Percentiles rank a stretch among this genome's conserved stretches.
phyloP scores from a whole-genome alignment of 2,797 vertebrate genomes.

The Phaenicophaeus curvirostris region DNA sequence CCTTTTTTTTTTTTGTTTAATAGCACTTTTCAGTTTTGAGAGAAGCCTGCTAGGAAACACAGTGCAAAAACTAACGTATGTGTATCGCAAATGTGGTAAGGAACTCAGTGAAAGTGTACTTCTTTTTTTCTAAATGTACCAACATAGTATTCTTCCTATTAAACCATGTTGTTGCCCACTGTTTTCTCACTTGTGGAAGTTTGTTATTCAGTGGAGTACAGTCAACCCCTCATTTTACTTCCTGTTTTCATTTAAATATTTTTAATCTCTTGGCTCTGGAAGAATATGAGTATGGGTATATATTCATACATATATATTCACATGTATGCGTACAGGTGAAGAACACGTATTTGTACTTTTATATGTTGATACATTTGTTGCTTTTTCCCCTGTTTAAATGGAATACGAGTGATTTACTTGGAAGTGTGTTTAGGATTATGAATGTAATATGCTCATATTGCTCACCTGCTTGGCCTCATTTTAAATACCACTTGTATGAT shows the following conservation, averaged over 20 bases:
- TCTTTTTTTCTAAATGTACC: not conserved
- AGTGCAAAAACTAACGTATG: not conserved
- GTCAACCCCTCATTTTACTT: not conserved
- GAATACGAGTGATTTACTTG: not conserved
- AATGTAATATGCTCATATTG: not conserved
- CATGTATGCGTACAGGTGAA: not conserved
- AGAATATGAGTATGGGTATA: not conserved
- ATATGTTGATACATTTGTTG: not conserved
- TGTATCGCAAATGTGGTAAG: not conserved
- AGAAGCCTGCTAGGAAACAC: not conserved
- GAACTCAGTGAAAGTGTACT: not conserved
- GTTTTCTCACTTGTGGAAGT: not conserved
- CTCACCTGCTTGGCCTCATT: not conserved
- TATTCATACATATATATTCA: not conserved
- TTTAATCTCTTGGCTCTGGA: not conserved
- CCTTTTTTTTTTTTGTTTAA: not conserved
- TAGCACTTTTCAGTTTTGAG: not conserved
- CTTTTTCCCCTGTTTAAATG: not conserved
- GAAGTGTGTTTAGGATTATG: not conserved
- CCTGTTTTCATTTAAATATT: not conserved
- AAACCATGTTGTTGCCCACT: not conserved
- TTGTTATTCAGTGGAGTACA: not conserved
- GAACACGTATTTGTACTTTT: not conserved
- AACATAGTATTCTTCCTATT: not conserved
- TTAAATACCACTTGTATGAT: not conserved